Conservation (phyloP, 2,113 vertebrate genomes). For the Mola mola region DNA sequence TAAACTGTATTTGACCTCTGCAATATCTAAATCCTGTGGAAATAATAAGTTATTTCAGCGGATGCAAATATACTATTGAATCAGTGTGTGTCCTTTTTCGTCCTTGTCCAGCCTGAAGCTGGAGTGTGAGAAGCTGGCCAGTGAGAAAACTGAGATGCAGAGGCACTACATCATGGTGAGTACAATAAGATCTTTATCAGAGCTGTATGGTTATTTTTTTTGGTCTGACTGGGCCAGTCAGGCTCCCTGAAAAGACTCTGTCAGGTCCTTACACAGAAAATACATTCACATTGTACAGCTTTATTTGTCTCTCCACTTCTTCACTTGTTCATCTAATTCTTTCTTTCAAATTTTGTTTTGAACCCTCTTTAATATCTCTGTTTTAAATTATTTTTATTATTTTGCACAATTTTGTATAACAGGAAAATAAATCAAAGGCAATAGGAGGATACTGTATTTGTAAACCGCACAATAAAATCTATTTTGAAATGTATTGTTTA, state of each 20-base stretch:
- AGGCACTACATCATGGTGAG: conserved; percentile 97
- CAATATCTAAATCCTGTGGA: conserved; percentile 24
- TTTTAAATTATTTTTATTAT: background rate
- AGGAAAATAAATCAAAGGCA: too few species aligned
- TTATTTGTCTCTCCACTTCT: background rate
- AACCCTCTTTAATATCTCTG: background rate
- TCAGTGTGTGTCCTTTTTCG: conserved; percentile 19
- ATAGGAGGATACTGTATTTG: too few species aligned
- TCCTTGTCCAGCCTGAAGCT: conserved; percentile 90
- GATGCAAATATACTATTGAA: conserved; percentile 47
- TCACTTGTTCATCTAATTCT: background rate
- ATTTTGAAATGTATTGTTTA: too few species aligned
- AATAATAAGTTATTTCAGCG: conserved; percentile 44
- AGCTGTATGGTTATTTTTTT: conserved; percentile 8
- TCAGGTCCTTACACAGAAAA: conserved; percentile 9
- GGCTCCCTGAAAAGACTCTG: conserved; percentile 19
- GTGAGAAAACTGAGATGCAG: conserved; percentile 89
- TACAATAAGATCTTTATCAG: conserved; percentile 41
- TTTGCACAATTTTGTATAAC: too few species aligned
- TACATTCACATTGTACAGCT: conserved; percentile 20
- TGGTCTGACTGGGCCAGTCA: conserved; percentile 18
- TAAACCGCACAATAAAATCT: too few species aligned
- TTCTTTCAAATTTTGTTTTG: too few species aligned
- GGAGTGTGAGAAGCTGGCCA: conserved; percentile 95
- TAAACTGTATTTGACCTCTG: conserved; percentile 49